Base-by-base conservation (phyloP, 92 coral and sea anemone species). In the Epizoanthus illoricatus region DNA sequence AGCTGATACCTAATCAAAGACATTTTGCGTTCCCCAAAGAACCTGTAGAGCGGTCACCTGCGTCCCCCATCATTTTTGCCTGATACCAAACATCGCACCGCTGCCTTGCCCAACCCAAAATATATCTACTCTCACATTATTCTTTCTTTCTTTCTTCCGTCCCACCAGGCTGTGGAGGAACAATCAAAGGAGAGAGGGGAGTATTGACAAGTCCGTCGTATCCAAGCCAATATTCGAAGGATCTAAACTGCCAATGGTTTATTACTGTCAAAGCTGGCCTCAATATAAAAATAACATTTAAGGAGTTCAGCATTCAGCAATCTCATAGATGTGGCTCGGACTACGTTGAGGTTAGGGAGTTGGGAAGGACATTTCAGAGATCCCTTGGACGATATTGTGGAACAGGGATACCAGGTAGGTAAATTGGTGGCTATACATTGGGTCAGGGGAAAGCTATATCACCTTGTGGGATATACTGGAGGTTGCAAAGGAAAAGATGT, bases 321-420 rank as follows among this genome's bases (percentile, higher is more conserved):
- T 75, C 82, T 15, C 82, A 78, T 5, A 71, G 92, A 24, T 97
- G 99, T 75, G 58, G 87, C 0, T 80, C 88, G 61, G 98, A 97
- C 81, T 90, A 83, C 68, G 88, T 94, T 21, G 91, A 89, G 36
- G 60, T 97, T 47, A 75, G 89, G 21, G 96, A 96, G 69, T 95
- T 95, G 21, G 86, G 84, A 24, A 69, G 87, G 4, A 59, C 71
- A 60, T 62, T 47, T 65, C 86, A 92, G 36, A 93, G 92, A 16
- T 94, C 93, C 4, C 80, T 91, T 28, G 97, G 93, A 49, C 87
- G 97, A 67, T 89, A 84, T 59, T 97, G 99, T 66, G 98, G 99
- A 40, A 45, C 23, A 8, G 28, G 60, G 21, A 85, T 16, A 43
- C 92, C 98, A 90, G 94, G 99, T 97, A 83, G 24, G 17, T 10